A percentile compares a stretch with the other conserved stretches of the same genome.
phyloP scores from a whole-genome alignment of 2,888 invertebrate genomes.

The Sinotaia quadrata region DNA sequence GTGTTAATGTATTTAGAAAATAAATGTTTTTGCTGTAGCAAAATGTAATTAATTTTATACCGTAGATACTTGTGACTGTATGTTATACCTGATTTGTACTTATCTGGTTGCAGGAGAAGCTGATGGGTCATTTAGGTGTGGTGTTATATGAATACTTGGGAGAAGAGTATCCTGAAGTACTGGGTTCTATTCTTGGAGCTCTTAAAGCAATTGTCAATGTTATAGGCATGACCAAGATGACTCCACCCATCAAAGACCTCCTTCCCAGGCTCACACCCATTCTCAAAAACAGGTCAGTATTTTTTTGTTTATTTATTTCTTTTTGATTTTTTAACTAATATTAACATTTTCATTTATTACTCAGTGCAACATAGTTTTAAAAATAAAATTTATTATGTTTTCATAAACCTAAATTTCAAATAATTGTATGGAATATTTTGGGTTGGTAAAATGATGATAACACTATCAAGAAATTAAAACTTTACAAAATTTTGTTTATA shows the following conservation, averaged over 20 bases:
- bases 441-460: no score
- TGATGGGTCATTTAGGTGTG: slow-evolving; percentile 99
- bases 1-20: no score
- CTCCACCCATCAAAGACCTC: slow-evolving; percentile 98
- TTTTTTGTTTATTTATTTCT: neutral
- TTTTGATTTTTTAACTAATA: neutral
- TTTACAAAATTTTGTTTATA: no score
- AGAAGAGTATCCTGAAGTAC: slow-evolving; percentile 99
- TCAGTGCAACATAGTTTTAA: no score
- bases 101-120: slow-evolving; percentile 82
- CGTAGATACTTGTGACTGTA: no score
- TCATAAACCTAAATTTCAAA: no score
- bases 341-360: neutral
- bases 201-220: slow-evolving; percentile 99
- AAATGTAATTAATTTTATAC: no score
- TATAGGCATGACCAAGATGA: slow-evolving; percentile 99
- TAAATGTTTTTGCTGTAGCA: no score
- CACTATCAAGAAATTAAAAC: no score
- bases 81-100: neutral
- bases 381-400: no score
- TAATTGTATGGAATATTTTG: no score
- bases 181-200: slow-evolving; percentile 98
- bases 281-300: slow-evolving; percentile 88
- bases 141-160: slow-evolving; percentile 99
- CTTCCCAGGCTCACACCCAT: slow-evolving; percentile 97